Base-by-base conservation (phyloP, 1,140 invertebrate species). In the Helicoverpa armigera region DNA sequence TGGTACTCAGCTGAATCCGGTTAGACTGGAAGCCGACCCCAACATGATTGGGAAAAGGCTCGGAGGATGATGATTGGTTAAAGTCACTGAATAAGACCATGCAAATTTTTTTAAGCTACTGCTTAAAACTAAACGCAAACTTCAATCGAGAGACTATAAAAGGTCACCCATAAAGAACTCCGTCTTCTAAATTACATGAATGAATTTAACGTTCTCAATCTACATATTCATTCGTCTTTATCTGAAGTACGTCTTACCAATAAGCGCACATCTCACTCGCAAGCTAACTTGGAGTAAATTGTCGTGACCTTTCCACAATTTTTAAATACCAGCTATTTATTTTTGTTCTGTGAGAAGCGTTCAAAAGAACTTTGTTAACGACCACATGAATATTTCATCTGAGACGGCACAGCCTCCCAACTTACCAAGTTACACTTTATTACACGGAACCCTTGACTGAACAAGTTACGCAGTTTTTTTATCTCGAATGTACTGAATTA, bases 331-430 rank as follows among this genome's bases (percentile, higher is more conserved):
- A 50, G 69, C 61, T 65, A 67, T 67, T 77, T 77, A 67, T 54
- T 77, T 77, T 77, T 65, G 75, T 67, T 69, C 80, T 53, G 18
- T 81, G 73, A 77, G 53, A 70, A 81, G 80, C 74, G 48, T 75
- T 81, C 67, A 61, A 81, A 70, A 79, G 31, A 81, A 81, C 73
- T 81, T 76, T 51, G 35, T 58, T 81, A 81, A 81, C 73, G 80
- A 81, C 63, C 50, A 69, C 73, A 81, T 81, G 80, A 81, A 81
- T 81, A 81, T 81, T 81, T 81, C 80, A 81, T 81, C 70, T n/a
- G 54, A 56, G 65, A 51, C 63, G 65, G 63, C 53, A 35, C 72
- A 72, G 29, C 50, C 61, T 50, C 75, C 31, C 9, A 69, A 75
- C 35, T 81, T 70, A 74, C 75, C 61, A 67, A 76, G 67, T 81